Percentiles rank a stretch among this genome's conserved stretches.
Evolutionary conservation across 2,797 vertebrate genomes (phyloP).

Genomic region (Melanitta fusca): DNA sequence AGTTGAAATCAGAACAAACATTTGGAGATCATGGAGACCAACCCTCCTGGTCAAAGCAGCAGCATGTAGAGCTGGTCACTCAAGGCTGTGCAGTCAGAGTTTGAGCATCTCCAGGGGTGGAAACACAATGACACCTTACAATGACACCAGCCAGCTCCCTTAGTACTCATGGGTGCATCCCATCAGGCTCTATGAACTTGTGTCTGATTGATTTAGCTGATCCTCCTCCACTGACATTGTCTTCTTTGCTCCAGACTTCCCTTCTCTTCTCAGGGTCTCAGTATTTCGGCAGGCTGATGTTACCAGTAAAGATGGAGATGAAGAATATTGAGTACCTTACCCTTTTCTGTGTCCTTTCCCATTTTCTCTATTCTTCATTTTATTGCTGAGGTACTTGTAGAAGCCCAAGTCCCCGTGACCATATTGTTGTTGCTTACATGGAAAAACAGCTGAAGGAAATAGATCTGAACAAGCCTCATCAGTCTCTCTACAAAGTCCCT

Average conservation of each 20-base stretch:
- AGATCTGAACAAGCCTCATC: too few species aligned
- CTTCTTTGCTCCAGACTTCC: not conserved
- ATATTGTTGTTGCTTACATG: accelerated
- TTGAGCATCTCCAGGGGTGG: not conserved
- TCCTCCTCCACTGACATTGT: not conserved
- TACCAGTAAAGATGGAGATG: not conserved
- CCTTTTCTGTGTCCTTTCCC: not conserved
- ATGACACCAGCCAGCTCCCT: not conserved
- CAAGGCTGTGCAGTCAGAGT: not conserved
- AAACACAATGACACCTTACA: not conserved
- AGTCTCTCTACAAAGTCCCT: not conserved
- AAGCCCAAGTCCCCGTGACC: not conserved
- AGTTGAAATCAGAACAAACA: not conserved
- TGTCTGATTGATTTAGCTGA: not conserved
- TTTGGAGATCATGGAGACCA: not conserved
- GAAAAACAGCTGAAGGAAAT: not conserved
- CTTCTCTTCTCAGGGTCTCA: not conserved
- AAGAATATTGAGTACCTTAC: not conserved
- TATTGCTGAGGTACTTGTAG: not conserved
- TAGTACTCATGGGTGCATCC: not conserved
- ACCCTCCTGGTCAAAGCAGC: not conserved
- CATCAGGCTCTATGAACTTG: not conserved
- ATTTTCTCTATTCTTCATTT: not conserved
- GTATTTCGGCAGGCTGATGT: not conserved
- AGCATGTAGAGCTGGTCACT: not conserved